Evolutionary conservation across 2,888 invertebrate species (phyloP), one percentile per base, ranked within the genome.

Genomic region (Eristalinus sepulchralis): DNA sequence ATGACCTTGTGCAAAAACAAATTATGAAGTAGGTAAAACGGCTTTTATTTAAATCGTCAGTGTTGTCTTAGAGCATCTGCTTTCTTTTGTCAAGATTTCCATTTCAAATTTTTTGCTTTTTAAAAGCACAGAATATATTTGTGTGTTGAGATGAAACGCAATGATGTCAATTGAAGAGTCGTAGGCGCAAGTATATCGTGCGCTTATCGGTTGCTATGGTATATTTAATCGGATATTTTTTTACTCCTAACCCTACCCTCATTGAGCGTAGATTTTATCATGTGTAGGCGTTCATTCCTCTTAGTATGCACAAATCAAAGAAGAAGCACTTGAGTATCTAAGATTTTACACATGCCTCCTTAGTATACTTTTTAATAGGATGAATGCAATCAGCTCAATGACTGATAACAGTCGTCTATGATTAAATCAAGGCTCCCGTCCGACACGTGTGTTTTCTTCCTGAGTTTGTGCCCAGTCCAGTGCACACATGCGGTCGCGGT

Each of bases 71-170:
- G 47, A 34, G 10, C 33, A 73, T 63, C 59, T 39, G n/a, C n/a
- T n/a, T n/a, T n/a, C n/a, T n/a, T n/a, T n/a, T n/a, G n/a, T 53
- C 62, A 68, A 64, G 59, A 73, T 64, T 71, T 77, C 76, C 59
- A 57, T 57, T 57, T 27, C 17, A 47, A 47, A 47, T 47, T 17
- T 27, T 47, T 47, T 8, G 47, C 17, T 47, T 47, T n/a, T 17
- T 17, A 17, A 47, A 47, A 47, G 47, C 17, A 47, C 8, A 1
- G 47, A 47, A 47, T 47, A 47, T 8, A 47, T 47, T 47, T 47
- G 17, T 47, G 27, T 17, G 8, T 17, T 17, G 17, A 17, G 47
- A 47, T 17, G 8, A 17, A 47, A 17, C 47, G 17, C 47, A 47
- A 47, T 47, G 17, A 47, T 47, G 47, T 17, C 47, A 47, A 47